Evolutionary conservation across 1,140 invertebrate genomes (phyloP), one percentile per base, ranked within the genome.

Genomic region (Telenomus remus): DNA sequence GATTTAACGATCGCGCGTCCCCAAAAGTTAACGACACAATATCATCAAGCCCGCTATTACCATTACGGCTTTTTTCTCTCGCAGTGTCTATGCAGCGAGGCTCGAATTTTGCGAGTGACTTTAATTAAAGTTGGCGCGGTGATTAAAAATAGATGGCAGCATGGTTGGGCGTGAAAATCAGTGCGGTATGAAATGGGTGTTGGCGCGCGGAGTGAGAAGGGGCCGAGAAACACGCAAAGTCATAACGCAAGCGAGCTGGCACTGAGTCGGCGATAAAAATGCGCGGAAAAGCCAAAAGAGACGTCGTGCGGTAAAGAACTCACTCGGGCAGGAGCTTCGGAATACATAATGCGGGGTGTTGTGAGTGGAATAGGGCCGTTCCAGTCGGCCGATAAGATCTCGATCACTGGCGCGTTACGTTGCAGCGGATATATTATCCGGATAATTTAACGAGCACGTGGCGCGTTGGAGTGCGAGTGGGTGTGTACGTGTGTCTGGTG

Each of bases 331-430:
- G 63, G 68, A 64, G 63, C 42, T 60, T 54, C 48, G 70, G 70
- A 71, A 71, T 76, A 75, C 60, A 74, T 69, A 75, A 72, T 66
- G 65, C 51, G 59, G 72, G 68, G 64, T 64, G 73, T 71, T 73
- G 51, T 55, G 50, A 54, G 57, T 68, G 73, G 74, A 77, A 76
- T 73, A 74, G 71, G 76, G 76, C 66, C 76, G 71, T 75, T 74
- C 71, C 76, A 74, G 71, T 66, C 65, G 72, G 50, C 64, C 68
- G 80, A 80, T 80, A 78, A 73, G 66, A 78, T 77, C 80, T 73
- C 65, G 66, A 71, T 73, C 66, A 63, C 59, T 70, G 61, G 63
- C 72, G 70, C 70, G 73, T 79, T 77, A 65, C 68, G 72, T 76
- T 27, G 77, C 66, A 75, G 49, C 66, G 76, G 66, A 75, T 79